Evolutionary conservation across 2,888 invertebrate species (phyloP), one percentile per base, ranked within the genome.

Genomic region (Rhamnusium bicolor): DNA sequence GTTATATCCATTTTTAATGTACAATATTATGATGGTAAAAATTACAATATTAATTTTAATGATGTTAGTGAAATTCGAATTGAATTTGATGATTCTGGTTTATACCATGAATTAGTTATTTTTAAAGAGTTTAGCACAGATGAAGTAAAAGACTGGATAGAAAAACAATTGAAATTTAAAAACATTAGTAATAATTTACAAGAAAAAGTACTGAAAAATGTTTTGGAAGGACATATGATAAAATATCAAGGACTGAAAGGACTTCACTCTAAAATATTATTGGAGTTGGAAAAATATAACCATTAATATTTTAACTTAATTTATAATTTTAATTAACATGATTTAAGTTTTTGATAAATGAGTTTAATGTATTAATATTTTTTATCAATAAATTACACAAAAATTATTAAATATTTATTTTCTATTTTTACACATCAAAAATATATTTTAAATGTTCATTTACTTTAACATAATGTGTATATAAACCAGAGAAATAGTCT

Each of bases 1-100:
- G 71, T 85, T 21, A 72, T 85, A 66, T 75, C 81, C 29, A 81
- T 85, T 77, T 85, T 84, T 80, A 85, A 82, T 69, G 80, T 82
- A 58, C 83, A 85, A 69, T 80, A 83, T 60, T 74, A 77, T 16
- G 72, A 67, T 60, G 68, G 79, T 73, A 72, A 79, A 18, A 75
- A 71, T 68, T 73, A 81, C 73, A 54, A 54, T n/a, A 63, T 82
- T 53, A 78, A 79, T 54, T 62, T 73, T 56, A 67, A 80, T n/a
- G 71, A 81, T 71, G 74, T 80, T 53, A 60, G 73, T 56, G 56
- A 68, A 53, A 82, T 85, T 46, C 65, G 75, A 29, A 19, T 80
- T 40, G 70, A 70, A 51, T 81, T 85, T 69, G 74, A 80, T 46
- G 51, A 70, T 27, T 79, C 77, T n/a, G 74, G 70, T 40, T 65